Evolutionary conservation across 1,140 invertebrate genomes (phyloP), one percentile per base, ranked within the genome.

Genomic region (Drosophila ficusphila): DNA sequence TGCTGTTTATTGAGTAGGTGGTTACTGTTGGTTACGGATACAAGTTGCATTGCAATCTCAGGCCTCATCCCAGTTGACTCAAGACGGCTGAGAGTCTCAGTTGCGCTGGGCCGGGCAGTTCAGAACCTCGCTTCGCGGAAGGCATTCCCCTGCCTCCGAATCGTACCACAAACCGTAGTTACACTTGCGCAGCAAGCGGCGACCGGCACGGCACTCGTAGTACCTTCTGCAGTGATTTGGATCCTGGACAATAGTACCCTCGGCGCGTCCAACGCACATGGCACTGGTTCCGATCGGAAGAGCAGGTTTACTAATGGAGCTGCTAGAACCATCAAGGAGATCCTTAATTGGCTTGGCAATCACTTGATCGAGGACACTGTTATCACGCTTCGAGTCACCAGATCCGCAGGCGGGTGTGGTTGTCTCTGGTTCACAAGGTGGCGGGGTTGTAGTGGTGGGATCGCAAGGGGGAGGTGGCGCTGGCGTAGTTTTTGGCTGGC

Each of bases 81-180:
- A 7, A 11, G 11, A 2, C 2, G 25, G 9, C n/a, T 8, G 5
- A 33, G 7, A 0, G 21, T 9, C n/a, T 78, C 14, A 82, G 48
- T 83, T 74, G n/a, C 79, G 79, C 14, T 61, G 27, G 1, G 79
- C 79, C 2, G 69, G 31, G 49, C 79, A 82, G 41, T 70, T 82
- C 5, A 39, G 21, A 0, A 82, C 79, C n/a, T 60, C 36, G 8
- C 11, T 41, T 18, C 69, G 69, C 4, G 33, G 29, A 2, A 57
- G 79, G 34, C 79, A 82, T 12, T 54, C 38, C 11, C 62, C 69
- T 0, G 53, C 39, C 44, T 69, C 79, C 2, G 71, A 42, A 33
- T 82, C 79, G 31, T 74, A 82, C 69, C 79, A 83, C 23, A 53
- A 41, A 33, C 79, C 79, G 16, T 34, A 4, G 14, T 27, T 48